Base-by-base conservation (phyloP, 2,888 invertebrate genomes). In the Elaeidobius kamerunicus region DNA sequence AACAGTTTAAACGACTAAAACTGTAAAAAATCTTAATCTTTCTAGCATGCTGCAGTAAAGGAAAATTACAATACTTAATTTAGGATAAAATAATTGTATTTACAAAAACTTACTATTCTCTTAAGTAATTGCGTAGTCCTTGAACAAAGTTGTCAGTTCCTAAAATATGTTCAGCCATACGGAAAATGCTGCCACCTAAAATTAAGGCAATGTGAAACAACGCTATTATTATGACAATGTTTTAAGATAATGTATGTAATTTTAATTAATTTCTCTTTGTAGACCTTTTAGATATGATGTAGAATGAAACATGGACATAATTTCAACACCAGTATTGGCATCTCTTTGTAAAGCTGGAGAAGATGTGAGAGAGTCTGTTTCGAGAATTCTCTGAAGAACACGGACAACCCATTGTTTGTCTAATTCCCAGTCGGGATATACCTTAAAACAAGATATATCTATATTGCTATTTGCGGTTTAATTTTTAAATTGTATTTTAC, bases 391-490 rank as follows among this genome's bases (percentile, higher is more conserved):
- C 59, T 89, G 89, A 0, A 88, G 61, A 66, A 86, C 84, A 50
- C 85, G 83, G 0, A 78, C 74, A 1, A 88, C 81, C 63, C 88
- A 89, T 62, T 88, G 86, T 5, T 80, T 78, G 17, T 78, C 78
- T 51, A 88, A 66, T 28, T 82, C 81, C 83, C 85, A 84, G 0
- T 77, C 67, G 0, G 71, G 60, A 7, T 52, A 46, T 6, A 59
- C 81, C 63, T 63, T 32, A 17, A 49, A 53, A n/a, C n/a, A n/a
- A n/a, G n/a, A n/a, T n/a, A n/a, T n/a, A n/a, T n/a, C n/a, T n/a
- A n/a, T n/a, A 16, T 39, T 16, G 4, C 16, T 39, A 17, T 42
- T 20, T 34, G 2, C 9, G 14, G 20, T 3, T 20, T 14, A 2
- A 23, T 23, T 41, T n/a, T n/a, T n/a, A 23, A 23, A 11, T 30